A percentile compares a stretch with the other conserved stretches of the same genome.
Conservation (phyloP, 2,113 vertebrate species). For the Hemiprocne comata region DNA sequence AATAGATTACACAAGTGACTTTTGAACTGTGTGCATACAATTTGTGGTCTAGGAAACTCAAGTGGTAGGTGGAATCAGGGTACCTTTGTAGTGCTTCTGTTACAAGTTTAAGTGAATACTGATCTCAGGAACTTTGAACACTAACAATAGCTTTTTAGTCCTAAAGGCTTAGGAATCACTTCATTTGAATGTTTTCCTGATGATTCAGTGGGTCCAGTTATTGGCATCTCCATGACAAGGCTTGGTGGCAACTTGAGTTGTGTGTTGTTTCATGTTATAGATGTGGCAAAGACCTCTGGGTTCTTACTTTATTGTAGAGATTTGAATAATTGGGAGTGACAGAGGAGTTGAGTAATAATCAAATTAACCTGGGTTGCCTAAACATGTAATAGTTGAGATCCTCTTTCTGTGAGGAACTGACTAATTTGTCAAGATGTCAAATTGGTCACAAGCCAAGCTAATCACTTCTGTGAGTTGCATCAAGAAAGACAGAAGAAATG, state of each 20-base stretch:
- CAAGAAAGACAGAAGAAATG: slow-evolving; percentile 56
- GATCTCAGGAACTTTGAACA: background rate
- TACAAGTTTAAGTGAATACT: background rate
- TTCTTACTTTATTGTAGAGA: background rate
- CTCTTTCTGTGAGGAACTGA: slow-evolving; percentile 19
- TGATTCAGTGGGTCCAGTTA: background rate
- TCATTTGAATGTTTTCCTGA: background rate
- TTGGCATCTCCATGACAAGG: background rate
- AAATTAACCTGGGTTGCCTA: slow-evolving; percentile 9
- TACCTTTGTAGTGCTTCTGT: background rate
- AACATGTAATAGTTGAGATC: background rate
- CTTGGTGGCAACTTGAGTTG: background rate
- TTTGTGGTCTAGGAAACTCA: background rate
- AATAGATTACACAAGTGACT: background rate
- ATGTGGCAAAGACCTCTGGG: background rate
- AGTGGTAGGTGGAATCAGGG: background rate
- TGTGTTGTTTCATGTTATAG: background rate
- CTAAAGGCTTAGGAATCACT: background rate
- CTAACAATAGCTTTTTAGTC: background rate
- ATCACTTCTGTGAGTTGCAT: slow-evolving; percentile 33
- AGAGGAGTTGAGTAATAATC: background rate
- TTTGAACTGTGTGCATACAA: background rate
- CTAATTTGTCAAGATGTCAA: slow-evolving; percentile 54
- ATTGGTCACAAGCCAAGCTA: slow-evolving; percentile 55
- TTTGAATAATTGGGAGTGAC: background rate